Evolutionary conservation across 2,888 invertebrate species (phyloP), one percentile per base, ranked within the genome.

Genomic region (Ichneumoninae sp.): DNA sequence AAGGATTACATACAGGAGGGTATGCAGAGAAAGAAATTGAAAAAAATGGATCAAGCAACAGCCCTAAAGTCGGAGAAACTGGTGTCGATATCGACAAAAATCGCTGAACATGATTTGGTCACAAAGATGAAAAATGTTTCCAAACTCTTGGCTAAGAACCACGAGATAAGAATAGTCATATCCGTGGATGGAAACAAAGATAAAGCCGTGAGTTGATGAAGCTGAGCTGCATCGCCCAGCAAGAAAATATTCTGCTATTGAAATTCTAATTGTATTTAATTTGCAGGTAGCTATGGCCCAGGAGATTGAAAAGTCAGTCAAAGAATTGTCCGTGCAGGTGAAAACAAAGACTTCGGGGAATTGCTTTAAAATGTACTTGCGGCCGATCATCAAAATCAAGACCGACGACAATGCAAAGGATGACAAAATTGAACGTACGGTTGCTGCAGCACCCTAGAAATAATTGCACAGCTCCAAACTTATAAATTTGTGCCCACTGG

Each of bases 1-100:
- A 96, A 96, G 26, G 66, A 87, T n/a, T 87, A 66, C 54, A 33
- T 87, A 82, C 93, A 95, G 57, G 96, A 96, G 90, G 96, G 96
- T 5, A 22, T 62, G 6, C 87, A 87, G 19, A 62, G 66, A n/a
- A 90, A 89, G 72, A 83, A 87, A 76, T 47, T 82, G n/a, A 88
- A 85, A 52, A 81, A 80, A 16, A 68, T 77, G 3, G 75, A 78
- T 26, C 69, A 22, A 71, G 60, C 70, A 7, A 68, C 78, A 52
- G 62, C 69, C 1, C 22, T 87, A 1, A 93, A 92, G 82, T 84
- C 86, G 0, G 87, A 87, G 30, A 94, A 94, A 83, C 36, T 92
- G 2, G 79, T 93, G 3, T 86, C 89, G 0, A 62, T 94, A 1
- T 89, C 92, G 2, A 77, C 87, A 16, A 93, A 91, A 81, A 94